These are phyloP conservation scores for Agrochola litura DNA, from an alignment of 2,888 invertebrate species.

Conservation along the genomic window DNA sequence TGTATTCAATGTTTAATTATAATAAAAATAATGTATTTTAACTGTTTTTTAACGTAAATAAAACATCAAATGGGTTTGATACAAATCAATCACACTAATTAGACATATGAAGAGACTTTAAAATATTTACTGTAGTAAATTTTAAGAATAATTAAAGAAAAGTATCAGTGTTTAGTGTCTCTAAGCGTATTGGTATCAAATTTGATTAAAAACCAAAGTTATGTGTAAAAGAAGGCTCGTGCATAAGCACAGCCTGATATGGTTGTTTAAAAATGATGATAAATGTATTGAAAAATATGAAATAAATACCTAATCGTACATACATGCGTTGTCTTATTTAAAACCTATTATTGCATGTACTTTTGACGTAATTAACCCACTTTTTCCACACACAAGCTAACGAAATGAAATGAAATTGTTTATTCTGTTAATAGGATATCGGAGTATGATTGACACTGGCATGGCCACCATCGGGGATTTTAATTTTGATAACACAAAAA, in stretches of 20 bases:
- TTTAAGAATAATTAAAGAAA: conserved; percentile 77
- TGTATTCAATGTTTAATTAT: conserved; percentile 83
- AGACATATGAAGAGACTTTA: conserved; percentile 81
- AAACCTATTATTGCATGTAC: not conserved
- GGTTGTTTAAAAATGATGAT: conserved; percentile 80
- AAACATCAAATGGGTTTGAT: conserved; percentile 70
- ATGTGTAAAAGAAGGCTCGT: conserved; percentile 66
- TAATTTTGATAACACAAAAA: too few relatives aligned
- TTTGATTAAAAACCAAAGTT: conserved; percentile 74
- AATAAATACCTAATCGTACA: conserved; percentile 84
- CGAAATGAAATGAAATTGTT: too few relatives aligned
- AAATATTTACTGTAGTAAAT: conserved; percentile 80
- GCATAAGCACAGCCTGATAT: conserved; percentile 67
- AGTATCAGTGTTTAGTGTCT: conserved; percentile 77
- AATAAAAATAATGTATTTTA: conserved; percentile 77
- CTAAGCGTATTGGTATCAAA: conserved; percentile 71
- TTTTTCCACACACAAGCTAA: too few relatives aligned
- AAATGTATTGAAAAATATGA: conserved; percentile 81
- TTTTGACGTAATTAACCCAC: not conserved
- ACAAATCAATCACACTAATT: conserved; percentile 71
- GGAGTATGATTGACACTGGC: too few relatives aligned
- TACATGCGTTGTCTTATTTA: conserved; percentile 53
- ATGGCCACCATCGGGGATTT: too few relatives aligned
- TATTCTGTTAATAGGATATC: too few relatives aligned
- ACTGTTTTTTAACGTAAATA: conserved; percentile 78